Conservation (phyloP, 2,797 vertebrate species). For the Hippopotamyrus pictus region DNA sequence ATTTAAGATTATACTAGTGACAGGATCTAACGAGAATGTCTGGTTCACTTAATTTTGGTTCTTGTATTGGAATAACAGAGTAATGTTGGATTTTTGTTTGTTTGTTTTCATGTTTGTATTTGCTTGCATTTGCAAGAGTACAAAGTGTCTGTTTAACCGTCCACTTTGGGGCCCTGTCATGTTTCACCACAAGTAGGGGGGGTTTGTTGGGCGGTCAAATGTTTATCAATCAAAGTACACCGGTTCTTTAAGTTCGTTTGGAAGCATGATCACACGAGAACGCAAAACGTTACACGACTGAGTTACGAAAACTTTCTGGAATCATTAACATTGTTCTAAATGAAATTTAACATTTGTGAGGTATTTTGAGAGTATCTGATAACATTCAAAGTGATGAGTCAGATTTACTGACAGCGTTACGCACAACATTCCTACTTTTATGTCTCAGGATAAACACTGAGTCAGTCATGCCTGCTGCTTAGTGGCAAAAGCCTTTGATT, state of each 20-base stretch:
- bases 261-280: neutral
- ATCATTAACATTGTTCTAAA: neutral
- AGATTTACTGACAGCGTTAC: neutral
- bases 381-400: neutral
- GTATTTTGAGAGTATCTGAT: neutral
- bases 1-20: neutral
- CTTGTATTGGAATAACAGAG: neutral
- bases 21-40: neutral
- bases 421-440: neutral
- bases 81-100: neutral
- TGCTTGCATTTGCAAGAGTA: neutral
- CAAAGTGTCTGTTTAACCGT: conserved; percentile 34
- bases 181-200: neutral
- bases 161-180: conserved; percentile 7
- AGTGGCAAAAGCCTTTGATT: neutral
- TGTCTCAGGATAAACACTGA: neutral
- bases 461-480: neutral
- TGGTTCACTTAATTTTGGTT: neutral
- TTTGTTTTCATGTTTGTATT: neutral
- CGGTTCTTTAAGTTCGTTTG: conserved; percentile 6
- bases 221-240: conserved; percentile 37
- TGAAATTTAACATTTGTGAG: neutral
- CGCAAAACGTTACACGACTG: neutral
- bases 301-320: neutral
- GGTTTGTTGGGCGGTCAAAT: conserved; percentile 10